Percentiles rank a stretch among this genome's conserved stretches.
phyloP scores from a whole-genome alignment of 2,797 vertebrate species.

The Chaetophractus vellerosus region DNA sequence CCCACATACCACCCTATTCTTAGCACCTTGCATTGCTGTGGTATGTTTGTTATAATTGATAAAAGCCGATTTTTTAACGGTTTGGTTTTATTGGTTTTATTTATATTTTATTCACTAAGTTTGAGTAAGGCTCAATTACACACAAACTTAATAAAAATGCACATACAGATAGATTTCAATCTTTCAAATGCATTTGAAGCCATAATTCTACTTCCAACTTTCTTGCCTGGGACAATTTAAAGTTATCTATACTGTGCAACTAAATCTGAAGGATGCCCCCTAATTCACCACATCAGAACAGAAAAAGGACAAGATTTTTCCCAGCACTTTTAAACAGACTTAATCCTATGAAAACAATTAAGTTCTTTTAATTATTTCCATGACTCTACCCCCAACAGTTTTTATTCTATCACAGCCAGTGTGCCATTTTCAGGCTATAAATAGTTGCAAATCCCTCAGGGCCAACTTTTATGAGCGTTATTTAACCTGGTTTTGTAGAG shows the following conservation, averaged over 20 bases:
- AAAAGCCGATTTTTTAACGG: too few relatives aligned
- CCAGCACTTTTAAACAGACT: slow-evolving; percentile 79
- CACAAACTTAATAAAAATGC: neutral
- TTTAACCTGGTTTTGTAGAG: slow-evolving; percentile 73
- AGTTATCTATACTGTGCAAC: neutral
- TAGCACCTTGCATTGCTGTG: too few relatives aligned
- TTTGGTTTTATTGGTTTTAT: neutral
- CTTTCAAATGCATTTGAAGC: slow-evolving; percentile 38
- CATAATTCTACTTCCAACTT: slow-evolving; percentile 48
- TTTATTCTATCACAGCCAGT: slow-evolving; percentile 78
- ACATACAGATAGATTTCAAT: neutral
- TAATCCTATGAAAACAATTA: slow-evolving; percentile 75
- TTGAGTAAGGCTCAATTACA: neutral
- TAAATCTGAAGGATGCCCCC: fast-evolving
- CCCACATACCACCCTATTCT: too few relatives aligned
- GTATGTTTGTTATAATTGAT: too few relatives aligned
- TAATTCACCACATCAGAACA: slow-evolving; percentile 64
- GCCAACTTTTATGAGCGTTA: slow-evolving; percentile 76
- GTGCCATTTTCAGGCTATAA: slow-evolving; percentile 41
- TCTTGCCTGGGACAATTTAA: neutral
- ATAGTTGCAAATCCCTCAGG: slow-evolving; percentile 73
- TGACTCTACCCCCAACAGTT: slow-evolving; percentile 68
- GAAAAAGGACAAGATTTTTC: slow-evolving; percentile 73
- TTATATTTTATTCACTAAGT: neutral
- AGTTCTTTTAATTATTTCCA: slow-evolving; percentile 83